Evolutionary conservation across 1,140 invertebrate species (phyloP).

Genomic region (Lasioglossum baleicum): DNA sequence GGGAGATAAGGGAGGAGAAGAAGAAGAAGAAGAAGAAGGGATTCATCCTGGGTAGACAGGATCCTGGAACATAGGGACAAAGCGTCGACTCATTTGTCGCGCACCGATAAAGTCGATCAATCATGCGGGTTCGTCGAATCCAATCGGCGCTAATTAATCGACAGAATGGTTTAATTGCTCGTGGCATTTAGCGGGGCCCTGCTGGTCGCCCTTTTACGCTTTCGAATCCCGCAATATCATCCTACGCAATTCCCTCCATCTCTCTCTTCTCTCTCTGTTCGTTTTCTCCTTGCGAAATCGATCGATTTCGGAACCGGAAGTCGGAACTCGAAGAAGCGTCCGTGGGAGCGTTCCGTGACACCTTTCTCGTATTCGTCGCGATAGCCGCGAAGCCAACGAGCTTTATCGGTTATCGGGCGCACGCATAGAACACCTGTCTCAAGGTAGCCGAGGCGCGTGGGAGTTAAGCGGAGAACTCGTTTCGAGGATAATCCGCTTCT

Average conservation of each 20-base stretch:
- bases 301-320: not conserved
- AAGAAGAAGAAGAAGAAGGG: not conserved
- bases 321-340: too few relatives aligned
- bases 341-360: not conserved
- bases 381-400: not conserved
- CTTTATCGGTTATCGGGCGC: slow-evolving; percentile 51
- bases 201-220: not conserved
- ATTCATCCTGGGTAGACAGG: too few relatives aligned
- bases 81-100: slow-evolving; percentile 42
- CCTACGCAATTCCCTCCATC: not conserved
- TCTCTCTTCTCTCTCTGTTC: not conserved
- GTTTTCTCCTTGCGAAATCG: slow-evolving; percentile 4
- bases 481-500: slow-evolving; percentile 71
- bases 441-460: slow-evolving; percentile 65
- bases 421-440: slow-evolving; percentile 65
- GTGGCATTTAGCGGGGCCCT: slow-evolving; percentile 64
- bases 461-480: slow-evolving; percentile 71
- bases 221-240: not conserved
- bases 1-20: not conserved
- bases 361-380: not conserved
- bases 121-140: slow-evolving; percentile 58
- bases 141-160: slow-evolving; percentile 67
- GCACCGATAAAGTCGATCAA: slow-evolving; percentile 64
- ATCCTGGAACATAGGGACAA: slow-evolving; percentile 8
- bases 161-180: slow-evolving; percentile 64